These are phyloP conservation scores for Hypomesus transpacificus DNA, from an alignment of 2,113 vertebrate genomes.

Conservation along the genomic window DNA sequence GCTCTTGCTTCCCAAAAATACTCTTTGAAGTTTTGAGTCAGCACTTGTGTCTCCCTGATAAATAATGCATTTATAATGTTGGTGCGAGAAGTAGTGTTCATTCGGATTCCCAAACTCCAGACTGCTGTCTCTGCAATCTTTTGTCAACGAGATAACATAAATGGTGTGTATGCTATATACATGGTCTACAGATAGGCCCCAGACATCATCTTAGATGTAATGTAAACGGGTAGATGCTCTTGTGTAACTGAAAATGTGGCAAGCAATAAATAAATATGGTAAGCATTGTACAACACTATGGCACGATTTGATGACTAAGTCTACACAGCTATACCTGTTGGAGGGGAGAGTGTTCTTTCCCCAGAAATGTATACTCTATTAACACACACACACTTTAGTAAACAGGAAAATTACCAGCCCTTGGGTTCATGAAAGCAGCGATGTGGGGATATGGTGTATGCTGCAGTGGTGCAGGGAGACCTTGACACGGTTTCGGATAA, in stretches of 20 bases:
- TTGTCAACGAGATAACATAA: conserved; percentile 26
- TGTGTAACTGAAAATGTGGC: no score
- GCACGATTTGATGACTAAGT: background rate
- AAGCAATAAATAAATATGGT: no score
- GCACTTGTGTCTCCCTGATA: conserved; percentile 45
- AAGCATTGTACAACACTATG: no score
- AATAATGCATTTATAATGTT: conserved; percentile 50
- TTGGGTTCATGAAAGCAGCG: no score
- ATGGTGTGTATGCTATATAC: conserved; percentile 26
- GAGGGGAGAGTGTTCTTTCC: background rate
- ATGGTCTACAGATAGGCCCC: conserved; percentile 18
- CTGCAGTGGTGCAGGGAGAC: background rate
- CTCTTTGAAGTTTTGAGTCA: conserved; percentile 54
- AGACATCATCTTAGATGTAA: background rate
- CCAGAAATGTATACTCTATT: background rate
- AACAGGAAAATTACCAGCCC: background rate
- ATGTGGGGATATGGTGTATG: background rate
- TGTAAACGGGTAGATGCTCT: no score
- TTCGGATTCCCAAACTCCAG: conserved; percentile 41
- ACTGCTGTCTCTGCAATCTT: conserved; percentile 9
- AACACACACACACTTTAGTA: background rate
- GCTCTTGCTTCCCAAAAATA: conserved; percentile 23
- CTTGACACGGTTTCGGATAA: conserved; percentile 8
- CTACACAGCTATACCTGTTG: background rate
- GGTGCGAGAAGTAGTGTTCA: background rate